Conservation (phyloP, 2,797 vertebrate species). For the Capromys pilorides region DNA sequence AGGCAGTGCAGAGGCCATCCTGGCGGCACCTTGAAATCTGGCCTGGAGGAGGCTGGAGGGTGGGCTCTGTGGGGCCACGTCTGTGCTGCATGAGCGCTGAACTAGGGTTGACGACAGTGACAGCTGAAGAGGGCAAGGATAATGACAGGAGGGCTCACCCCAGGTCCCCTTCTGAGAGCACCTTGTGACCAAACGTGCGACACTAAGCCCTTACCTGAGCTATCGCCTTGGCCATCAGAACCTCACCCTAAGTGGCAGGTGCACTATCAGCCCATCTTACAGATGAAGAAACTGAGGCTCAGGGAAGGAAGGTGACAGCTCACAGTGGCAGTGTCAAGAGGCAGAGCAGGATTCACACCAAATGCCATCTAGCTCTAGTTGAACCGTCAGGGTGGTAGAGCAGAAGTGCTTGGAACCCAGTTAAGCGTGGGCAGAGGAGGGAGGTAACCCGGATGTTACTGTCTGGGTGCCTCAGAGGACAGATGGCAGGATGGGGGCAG, state of each 20-base stretch:
- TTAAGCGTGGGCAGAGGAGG: too few relatives aligned
- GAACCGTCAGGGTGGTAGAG: accelerated
- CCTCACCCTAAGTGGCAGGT: background rate
- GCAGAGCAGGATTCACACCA: accelerated
- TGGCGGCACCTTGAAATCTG: accelerated
- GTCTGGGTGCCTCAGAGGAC: background rate
- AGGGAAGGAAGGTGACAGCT: background rate
- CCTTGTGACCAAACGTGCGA: accelerated
- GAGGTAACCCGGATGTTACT: background rate
- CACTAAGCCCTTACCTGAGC: accelerated
- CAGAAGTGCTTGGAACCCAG: background rate
- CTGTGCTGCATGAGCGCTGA: accelerated
- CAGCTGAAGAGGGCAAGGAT: accelerated
- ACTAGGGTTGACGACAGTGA: accelerated
- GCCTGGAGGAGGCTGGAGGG: background rate
- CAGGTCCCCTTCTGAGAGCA: accelerated
- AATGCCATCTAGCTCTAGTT: too few relatives aligned
- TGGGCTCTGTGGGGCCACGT: accelerated
- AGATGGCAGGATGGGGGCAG: background rate
- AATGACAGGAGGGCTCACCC: accelerated
- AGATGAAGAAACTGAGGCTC: background rate
- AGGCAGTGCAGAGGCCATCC: accelerated
- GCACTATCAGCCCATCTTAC: background rate
- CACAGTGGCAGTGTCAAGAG: accelerated
- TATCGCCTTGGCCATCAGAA: background rate